Conservation (phyloP, 2,888 invertebrate species). For the Augiades crinisus region DNA sequence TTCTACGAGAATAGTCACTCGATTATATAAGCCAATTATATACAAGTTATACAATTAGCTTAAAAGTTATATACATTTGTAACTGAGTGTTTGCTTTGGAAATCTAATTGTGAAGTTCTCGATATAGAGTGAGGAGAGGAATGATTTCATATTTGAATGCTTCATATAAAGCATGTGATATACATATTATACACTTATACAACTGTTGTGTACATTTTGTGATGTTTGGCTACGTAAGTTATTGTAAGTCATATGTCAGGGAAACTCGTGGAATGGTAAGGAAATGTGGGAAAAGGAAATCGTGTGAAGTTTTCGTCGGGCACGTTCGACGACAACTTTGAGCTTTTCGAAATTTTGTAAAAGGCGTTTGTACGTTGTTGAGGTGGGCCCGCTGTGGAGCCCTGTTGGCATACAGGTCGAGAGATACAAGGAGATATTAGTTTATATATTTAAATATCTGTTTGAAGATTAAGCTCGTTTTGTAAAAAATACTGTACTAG, state of each 20-base stretch:
- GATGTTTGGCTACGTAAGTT: conserved; percentile 73
- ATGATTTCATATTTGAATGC: conserved; percentile 30
- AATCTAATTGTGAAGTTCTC: conserved; percentile 13
- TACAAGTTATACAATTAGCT: conserved; percentile 27
- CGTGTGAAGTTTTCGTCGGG: neutral
- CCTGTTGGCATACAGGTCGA: too few species aligned
- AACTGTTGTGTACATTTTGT: conserved; percentile 44
- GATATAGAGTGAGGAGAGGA: conserved; percentile 19
- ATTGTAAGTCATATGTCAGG: conserved; percentile 65
- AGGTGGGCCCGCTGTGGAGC: too few species aligned
- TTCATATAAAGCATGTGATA: conserved; percentile 34
- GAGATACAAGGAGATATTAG: too few species aligned
- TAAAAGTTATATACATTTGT: conserved; percentile 25
- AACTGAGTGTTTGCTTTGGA: conserved; percentile 3
- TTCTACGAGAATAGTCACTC: conserved; percentile 23
- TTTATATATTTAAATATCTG: too few species aligned
- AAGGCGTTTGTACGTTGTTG: too few species aligned
- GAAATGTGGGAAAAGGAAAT: conserved; percentile 5
- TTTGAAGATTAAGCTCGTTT: too few species aligned
- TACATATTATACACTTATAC: conserved; percentile 46
- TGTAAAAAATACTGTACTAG: too few species aligned
- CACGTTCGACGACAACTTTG: conserved; percentile 5
- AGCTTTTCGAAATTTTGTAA: too few species aligned
- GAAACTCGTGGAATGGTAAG: conserved; percentile 37
- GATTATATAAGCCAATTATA: conserved; percentile 25